These are phyloP conservation scores for Mycetomoellerius zeteki DNA, from an alignment of 1,140 invertebrate genomes.

Conservation along the genomic window DNA sequence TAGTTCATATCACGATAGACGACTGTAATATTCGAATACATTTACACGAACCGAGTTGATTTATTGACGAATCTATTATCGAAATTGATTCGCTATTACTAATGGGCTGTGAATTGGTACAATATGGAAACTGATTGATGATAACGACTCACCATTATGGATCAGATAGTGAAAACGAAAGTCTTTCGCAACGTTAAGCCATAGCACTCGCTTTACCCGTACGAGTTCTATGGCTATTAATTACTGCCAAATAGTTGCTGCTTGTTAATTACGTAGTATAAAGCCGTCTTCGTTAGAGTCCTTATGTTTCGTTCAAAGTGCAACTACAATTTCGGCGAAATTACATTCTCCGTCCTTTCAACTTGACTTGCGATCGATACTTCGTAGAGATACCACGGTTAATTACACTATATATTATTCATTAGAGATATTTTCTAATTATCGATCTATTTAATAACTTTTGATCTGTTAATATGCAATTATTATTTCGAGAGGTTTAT, in stretches of 20 bases:
- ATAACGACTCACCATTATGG: constrained; percentile 42
- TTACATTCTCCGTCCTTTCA: neutral
- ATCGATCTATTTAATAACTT: constrained; percentile 22
- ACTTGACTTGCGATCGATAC: constrained; percentile 27
- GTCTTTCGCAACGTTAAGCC: constrained; percentile 43
- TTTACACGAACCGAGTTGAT: constrained; percentile 33
- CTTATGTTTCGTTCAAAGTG: constrained; percentile 47
- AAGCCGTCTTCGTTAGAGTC: constrained; percentile 48
- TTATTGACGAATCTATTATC: constrained; percentile 63
- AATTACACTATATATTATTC: constrained; percentile 8
- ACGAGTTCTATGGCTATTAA: constrained; percentile 38
- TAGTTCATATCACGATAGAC: constrained; percentile 10
- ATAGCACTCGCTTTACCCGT: neutral
- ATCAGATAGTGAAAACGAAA: constrained; percentile 55
- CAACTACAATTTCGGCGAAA: constrained; percentile 17
- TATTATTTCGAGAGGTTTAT: neutral
- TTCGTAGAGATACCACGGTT: neutral
- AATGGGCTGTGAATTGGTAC: constrained; percentile 59
- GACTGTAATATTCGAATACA: constrained; percentile 27
- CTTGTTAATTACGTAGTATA: constrained; percentile 42
- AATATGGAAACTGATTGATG: constrained; percentile 59
- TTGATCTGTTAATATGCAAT: neutral
- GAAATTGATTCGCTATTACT: constrained; percentile 59
- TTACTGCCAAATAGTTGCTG: constrained; percentile 48
- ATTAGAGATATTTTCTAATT: constrained; percentile 9